Evolutionary conservation across 64 coral and sea anemone genomes (phyloP), one percentile per base, ranked within the genome.

Genomic region (Actinia tenebrosa): DNA sequence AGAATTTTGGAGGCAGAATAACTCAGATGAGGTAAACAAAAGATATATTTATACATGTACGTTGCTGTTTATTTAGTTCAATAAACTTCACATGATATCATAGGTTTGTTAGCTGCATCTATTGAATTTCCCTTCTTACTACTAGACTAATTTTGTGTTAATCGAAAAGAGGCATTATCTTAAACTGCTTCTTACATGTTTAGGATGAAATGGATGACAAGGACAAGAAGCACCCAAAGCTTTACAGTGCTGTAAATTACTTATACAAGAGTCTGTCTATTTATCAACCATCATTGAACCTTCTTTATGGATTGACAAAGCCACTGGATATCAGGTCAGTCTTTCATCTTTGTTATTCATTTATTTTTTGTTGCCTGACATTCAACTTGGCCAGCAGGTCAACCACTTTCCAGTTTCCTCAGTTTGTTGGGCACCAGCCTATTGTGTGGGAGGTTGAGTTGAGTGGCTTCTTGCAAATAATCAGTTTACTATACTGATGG

Each of bases 211-310:
- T 27, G 25, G 69, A 75, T 8, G 26, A 75, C 26, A 42, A 75
- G 50, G 75, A 20, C 50, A 15, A n/a, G 53, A 44, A n/a, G 14
- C 60, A 84, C 58, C 59, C 8, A 77, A 77, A 13, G 55, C 63
- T 69, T 10, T 91, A 30, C 56, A 64, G 44, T 80, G 90, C 90
- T 66, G 85, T 92, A 47, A 56, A 56, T 58, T 64, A 92, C 45
- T 86, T 92, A 16, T 61, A 87, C 45, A 75, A 64, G n/a, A 5
- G 47, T 45, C 2, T 92, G 42, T 68, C 79, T 42, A 60, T 80
- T 26, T 92, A 83, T 75, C 86, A 69, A 52, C 90, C 90, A 83
- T 92, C 54, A 69, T 59, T 92, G 19, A 78, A 92, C 19, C 27
- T 92, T 15, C 86, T 92, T 50, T 71, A 91, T 58, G 84, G 64